phyloP scores from a whole-genome alignment of 1,140 invertebrate species.

The Aphaenogaster rudis region DNA sequence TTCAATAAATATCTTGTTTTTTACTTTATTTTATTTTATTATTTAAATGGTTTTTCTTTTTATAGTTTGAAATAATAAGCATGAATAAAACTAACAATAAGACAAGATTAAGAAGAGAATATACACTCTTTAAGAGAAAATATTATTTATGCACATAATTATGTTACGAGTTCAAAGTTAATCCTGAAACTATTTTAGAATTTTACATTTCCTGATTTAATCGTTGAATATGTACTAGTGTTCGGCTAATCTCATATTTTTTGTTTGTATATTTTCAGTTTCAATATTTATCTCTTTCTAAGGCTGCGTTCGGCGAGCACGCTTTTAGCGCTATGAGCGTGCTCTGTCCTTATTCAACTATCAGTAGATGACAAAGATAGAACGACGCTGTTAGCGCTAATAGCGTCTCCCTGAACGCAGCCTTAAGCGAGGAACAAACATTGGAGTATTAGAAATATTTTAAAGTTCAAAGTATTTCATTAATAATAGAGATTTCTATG shows the following conservation, averaged over 20 bases:
- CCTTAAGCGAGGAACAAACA: background rate
- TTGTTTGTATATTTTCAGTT: background rate
- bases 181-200: background rate
- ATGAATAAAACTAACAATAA: background rate
- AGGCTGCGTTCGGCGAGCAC: too few species aligned
- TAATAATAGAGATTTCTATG: background rate
- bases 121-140: background rate
- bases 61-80: background rate
- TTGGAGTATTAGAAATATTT: background rate
- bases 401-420: too few species aligned
- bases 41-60: background rate
- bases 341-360: too few species aligned
- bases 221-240: background rate
- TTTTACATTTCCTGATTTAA: background rate
- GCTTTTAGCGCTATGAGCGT: too few species aligned
- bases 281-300: background rate
- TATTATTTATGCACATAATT: constrained; percentile 1
- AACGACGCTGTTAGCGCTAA: too few species aligned
- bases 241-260: background rate
- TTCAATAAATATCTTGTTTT: background rate
- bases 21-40: background rate
- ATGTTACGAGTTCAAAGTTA: background rate
- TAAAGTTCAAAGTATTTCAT: background rate
- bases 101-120: background rate
- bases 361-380: too few species aligned